Conservation (phyloP, 2,113 vertebrate genomes). For the Rhegmatorhina hoffmannsi region DNA sequence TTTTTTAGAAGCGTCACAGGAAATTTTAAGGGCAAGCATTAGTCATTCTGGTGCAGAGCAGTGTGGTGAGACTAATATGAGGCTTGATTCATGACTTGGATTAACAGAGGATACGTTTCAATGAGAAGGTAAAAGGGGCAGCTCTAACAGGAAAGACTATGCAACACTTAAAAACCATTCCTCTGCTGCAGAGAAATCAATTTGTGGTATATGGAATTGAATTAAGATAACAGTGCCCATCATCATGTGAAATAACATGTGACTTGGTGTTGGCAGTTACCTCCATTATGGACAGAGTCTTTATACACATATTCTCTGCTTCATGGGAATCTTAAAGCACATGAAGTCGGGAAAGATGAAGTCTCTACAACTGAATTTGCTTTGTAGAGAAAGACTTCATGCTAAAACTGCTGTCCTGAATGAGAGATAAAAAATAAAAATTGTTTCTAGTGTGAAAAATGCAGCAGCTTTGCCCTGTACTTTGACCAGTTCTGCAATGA, state of each 20-base stretch:
- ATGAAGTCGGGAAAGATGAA: background rate
- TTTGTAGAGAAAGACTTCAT: background rate
- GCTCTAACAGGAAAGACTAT: background rate
- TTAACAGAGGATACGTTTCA: background rate
- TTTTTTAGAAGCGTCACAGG: background rate
- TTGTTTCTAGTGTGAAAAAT: constrained; percentile 20
- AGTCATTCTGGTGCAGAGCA: background rate
- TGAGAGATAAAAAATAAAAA: background rate
- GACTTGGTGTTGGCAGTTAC: background rate
- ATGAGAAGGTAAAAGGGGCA: background rate
- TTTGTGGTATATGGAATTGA: background rate
- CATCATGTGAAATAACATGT: background rate
- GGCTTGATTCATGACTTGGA: constrained; percentile 16
- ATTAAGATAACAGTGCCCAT: background rate
- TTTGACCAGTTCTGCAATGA: constrained; percentile 39
- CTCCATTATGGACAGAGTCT: background rate
- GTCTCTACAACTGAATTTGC: background rate
- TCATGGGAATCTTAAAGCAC: background rate
- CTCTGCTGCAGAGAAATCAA: background rate
- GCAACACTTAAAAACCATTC: background rate
- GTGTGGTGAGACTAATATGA: background rate
- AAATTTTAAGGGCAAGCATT: constrained; percentile 40
- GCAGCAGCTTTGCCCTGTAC: background rate
- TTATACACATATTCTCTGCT: background rate
- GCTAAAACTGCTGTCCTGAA: background rate